Percentiles rank a stretch among this genome's conserved stretches.
Evolutionary conservation across 2,113 vertebrate species (phyloP).

Genomic region (Callithrix jacchus): DNA sequence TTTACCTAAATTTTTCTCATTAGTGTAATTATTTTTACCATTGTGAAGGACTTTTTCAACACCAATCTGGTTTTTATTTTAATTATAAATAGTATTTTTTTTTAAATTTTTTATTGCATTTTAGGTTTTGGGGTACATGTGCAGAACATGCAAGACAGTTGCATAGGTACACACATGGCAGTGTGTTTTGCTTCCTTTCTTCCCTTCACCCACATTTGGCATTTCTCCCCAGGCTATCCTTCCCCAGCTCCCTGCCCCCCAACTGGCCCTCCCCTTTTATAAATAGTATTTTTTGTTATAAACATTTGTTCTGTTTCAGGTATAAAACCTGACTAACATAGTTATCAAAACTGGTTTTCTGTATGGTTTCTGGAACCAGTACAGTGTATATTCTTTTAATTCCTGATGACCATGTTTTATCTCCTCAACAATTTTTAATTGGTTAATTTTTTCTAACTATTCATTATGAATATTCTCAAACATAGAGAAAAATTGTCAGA

Average conservation of each 20-base stretch:
- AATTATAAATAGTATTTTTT: constrained; percentile 1
- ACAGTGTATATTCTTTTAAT: neutral
- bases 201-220: too few species aligned
- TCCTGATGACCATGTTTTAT: neutral
- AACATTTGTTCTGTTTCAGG: neutral
- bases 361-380: neutral
- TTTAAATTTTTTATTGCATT: too few species aligned
- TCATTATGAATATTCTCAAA: neutral
- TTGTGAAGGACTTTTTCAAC: neutral
- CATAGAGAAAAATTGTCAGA: constrained; percentile 4
- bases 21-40: constrained; percentile 1
- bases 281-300: neutral
- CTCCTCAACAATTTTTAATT: neutral
- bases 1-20: constrained; percentile 16
- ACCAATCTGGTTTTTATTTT: neutral
- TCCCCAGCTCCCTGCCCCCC: too few species aligned
- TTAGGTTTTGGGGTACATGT: too few species aligned
- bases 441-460: neutral
- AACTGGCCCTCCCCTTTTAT: too few species aligned
- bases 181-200: too few species aligned
- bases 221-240: too few species aligned
- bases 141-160: too few species aligned
- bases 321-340: constrained; percentile 2
- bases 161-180: too few species aligned
- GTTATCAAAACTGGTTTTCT: neutral